Evolutionary conservation across 2,113 vertebrate species (phyloP).

Genomic region (Sitta europaea): DNA sequence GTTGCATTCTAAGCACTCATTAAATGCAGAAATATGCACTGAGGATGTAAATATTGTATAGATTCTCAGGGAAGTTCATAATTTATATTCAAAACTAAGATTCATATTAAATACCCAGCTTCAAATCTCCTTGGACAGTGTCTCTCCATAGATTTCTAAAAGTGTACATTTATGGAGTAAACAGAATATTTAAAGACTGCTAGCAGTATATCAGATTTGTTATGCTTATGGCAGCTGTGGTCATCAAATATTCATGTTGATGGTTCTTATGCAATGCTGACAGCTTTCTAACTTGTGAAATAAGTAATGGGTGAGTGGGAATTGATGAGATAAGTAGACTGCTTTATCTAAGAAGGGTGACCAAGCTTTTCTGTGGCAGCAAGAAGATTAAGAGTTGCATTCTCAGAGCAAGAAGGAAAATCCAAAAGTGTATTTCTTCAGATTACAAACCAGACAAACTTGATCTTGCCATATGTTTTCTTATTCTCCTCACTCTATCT

Average conservation of each 20-base stretch:
- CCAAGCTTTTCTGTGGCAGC: not conserved
- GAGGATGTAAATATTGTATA: slow-evolving; percentile 26
- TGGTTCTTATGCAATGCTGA: slow-evolving; percentile 46
- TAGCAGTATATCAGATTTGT: slow-evolving; percentile 43
- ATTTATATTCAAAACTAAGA: slow-evolving; percentile 34
- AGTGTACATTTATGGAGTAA: slow-evolving; percentile 55
- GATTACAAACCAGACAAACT: not conserved
- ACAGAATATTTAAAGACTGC: slow-evolving; percentile 60
- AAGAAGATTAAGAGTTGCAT: not conserved
- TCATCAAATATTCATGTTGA: slow-evolving; percentile 63
- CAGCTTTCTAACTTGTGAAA: slow-evolving; percentile 48
- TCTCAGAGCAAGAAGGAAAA: not conserved
- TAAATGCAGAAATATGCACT: not conserved
- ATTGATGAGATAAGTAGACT: slow-evolving; percentile 26
- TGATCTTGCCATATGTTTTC: not conserved
- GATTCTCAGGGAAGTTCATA: not conserved
- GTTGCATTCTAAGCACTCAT: not conserved
- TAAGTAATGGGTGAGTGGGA: slow-evolving; percentile 43
- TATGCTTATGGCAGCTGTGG: slow-evolving; percentile 40
- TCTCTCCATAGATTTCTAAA: slow-evolving; percentile 46
- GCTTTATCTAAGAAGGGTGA: slow-evolving; percentile 30
- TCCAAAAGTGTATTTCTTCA: not conserved
- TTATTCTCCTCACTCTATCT: not conserved
- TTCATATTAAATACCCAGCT: slow-evolving; percentile 26
- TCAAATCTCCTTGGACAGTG: slow-evolving; percentile 46